Evolutionary conservation across 1,140 invertebrate species (phyloP), one percentile per base, ranked within the genome.

Genomic region (Matsumurasca onukii): DNA sequence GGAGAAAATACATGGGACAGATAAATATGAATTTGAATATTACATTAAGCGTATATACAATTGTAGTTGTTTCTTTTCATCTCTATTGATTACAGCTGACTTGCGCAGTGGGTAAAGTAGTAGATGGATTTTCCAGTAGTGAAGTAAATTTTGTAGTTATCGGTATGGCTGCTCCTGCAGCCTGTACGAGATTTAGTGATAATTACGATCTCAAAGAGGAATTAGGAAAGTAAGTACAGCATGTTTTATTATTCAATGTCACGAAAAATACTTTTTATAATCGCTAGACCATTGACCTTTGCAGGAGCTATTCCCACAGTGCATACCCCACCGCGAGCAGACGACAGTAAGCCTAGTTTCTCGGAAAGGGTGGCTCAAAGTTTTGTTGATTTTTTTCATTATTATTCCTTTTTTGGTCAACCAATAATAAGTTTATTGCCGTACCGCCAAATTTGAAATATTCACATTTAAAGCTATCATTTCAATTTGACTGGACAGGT

Each of bases 201-300:
- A 98, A 98, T 84, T 99, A 99, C 83, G 98, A 99, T 77, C 89
- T 99, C 72, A 99, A 99, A 86, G 98, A 99, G 84, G 98, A 99
- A 86, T 87, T 99, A 76, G 98, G 98, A 82, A 99, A 99, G 94
- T 97, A 89, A 92, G 95, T 95, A 82, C 12, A 48, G 12, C n/a
- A 51, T 45, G 66, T 69, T 66, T 27, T 24, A 25, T 27, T 9
- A 9, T 9, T 17, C 17, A 9, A 39, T 17, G 5, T 17, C 17
- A 39, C 5, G 17, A 9, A 39, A 39, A 5, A 17, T 39, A 17
- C 17, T 39, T 39, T 39, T 39, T 9, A 39, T 39, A 68, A 68
- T 52, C 63, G n/a, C n/a, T n/a, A 63, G 66, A 66, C 20, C 20
- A 48, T 59, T 55, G 45, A 62, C 55, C 57, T 64, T 57, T 61